Conservation (phyloP, 2,888 invertebrate species). For the Trachelus tabidus region DNA sequence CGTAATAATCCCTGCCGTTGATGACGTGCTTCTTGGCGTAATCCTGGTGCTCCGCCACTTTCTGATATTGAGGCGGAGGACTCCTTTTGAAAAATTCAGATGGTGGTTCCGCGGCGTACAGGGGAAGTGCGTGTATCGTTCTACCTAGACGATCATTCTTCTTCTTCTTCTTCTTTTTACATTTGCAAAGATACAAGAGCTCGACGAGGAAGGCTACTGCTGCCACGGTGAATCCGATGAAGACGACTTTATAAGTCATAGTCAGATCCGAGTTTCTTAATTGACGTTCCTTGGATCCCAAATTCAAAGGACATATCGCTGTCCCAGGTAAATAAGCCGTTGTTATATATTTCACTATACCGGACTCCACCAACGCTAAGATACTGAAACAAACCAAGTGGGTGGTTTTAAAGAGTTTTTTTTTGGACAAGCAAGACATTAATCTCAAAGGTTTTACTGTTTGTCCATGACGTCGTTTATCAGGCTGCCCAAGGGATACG, state of each 20-base stretch:
- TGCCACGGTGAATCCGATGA: slow-evolving; percentile 76
- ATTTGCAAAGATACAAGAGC: slow-evolving; percentile 55
- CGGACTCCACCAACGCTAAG: slow-evolving; percentile 77
- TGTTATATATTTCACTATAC: slow-evolving; percentile 78
- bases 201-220: slow-evolving; percentile 76
- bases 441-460: slow-evolving; percentile 69
- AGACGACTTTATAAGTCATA: slow-evolving; percentile 84
- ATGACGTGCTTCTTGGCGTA: slow-evolving; percentile 70
- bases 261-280: slow-evolving; percentile 80
- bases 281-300: slow-evolving; percentile 83
- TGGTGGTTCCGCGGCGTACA: not conserved
- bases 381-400: slow-evolving; percentile 69
- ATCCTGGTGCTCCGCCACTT: slow-evolving; percentile 45
- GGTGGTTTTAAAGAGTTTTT: not conserved
- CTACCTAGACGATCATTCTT: not conserved
- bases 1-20: slow-evolving; percentile 83
- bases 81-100: slow-evolving; percentile 24
- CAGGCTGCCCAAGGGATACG: slow-evolving; percentile 70
- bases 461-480: slow-evolving; percentile 71
- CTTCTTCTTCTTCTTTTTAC: slow-evolving; percentile 11
- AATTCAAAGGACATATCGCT: slow-evolving; percentile 83
- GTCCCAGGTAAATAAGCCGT: slow-evolving; percentile 76
- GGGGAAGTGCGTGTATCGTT: slow-evolving; percentile 3
- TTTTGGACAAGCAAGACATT: not conserved
- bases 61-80: slow-evolving; percentile 58